Conservation (phyloP, 2,113 vertebrate genomes). For the Coryphaenoides rupestris region DNA sequence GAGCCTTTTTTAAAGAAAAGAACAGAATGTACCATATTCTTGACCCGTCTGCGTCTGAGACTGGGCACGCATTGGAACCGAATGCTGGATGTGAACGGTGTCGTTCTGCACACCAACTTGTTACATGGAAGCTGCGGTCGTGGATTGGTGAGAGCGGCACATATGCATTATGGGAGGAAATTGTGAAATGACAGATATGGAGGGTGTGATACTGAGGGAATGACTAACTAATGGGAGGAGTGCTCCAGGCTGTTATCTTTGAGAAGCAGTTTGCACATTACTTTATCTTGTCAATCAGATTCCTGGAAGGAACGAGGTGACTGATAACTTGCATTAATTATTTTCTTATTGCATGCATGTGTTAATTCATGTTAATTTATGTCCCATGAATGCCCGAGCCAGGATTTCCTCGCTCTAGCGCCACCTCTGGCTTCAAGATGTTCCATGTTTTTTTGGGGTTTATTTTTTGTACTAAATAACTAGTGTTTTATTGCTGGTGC, state of each 20-base stretch:
- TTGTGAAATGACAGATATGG: slow-evolving; percentile 82
- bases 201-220: slow-evolving; percentile 79
- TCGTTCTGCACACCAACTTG: slow-evolving; percentile 67
- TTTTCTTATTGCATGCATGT: slow-evolving; percentile 75
- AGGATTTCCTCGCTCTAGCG: slow-evolving; percentile 72
- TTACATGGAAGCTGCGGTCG: slow-evolving; percentile 71
- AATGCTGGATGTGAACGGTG: slow-evolving; percentile 70
- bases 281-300: slow-evolving; percentile 80
- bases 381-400: slow-evolving; percentile 72
- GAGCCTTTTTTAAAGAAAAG: background rate
- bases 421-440: slow-evolving; percentile 68
- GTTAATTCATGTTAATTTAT: slow-evolving; percentile 76
- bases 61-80: slow-evolving; percentile 60
- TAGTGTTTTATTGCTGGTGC: slow-evolving; percentile 63
- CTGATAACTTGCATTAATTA: slow-evolving; percentile 77
- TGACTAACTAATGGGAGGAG: slow-evolving; percentile 82
- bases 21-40: slow-evolving; percentile 72
- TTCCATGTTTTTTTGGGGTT: slow-evolving; percentile 72
- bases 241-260: slow-evolving; percentile 77
- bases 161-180: slow-evolving; percentile 79
- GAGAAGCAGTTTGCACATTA: slow-evolving; percentile 76
- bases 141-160: slow-evolving; percentile 75
- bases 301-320: slow-evolving; percentile 74
- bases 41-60: slow-evolving; percentile 68
- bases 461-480: slow-evolving; percentile 69